Evolutionary conservation across 2,113 vertebrate species (phyloP).

Genomic region (Turnix velox): DNA sequence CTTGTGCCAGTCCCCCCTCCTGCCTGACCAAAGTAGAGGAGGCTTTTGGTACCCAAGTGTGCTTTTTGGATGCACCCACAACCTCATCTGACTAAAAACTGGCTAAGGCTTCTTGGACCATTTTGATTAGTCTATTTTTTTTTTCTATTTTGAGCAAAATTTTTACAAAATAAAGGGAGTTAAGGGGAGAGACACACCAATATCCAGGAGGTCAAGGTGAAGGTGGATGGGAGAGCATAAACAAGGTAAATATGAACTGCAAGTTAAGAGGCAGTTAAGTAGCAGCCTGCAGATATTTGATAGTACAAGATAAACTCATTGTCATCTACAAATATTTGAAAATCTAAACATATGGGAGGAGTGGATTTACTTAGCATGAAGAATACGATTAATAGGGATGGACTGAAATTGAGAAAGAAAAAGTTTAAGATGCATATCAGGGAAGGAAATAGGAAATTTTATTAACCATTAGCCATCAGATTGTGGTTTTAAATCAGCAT

Average conservation of each 20-base stretch:
- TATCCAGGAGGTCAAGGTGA: accelerated
- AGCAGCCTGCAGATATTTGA: background rate
- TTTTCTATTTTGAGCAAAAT: background rate
- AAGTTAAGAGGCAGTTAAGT: background rate
- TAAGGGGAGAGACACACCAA: background rate
- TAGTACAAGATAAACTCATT: background rate
- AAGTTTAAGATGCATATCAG: background rate
- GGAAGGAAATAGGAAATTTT: background rate
- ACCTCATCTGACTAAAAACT: background rate
- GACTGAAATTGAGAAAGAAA: background rate
- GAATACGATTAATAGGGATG: background rate
- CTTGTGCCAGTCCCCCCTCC: background rate
- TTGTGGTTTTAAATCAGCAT: background rate
- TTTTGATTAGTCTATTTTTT: accelerated
- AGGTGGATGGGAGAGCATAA: background rate
- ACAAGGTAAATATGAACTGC: background rate
- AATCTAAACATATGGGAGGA: background rate
- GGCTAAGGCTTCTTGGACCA: background rate
- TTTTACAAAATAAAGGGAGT: background rate
- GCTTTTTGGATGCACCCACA: background rate
- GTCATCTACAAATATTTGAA: background rate
- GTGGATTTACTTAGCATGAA: background rate
- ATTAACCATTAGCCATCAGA: background rate
- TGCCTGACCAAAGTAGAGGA: background rate
- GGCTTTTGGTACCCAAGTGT: background rate